These are phyloP conservation scores for Ophioderma brevispina DNA, from an alignment of 35 echinoderm and acorn worm species.

Conservation along the genomic window DNA sequence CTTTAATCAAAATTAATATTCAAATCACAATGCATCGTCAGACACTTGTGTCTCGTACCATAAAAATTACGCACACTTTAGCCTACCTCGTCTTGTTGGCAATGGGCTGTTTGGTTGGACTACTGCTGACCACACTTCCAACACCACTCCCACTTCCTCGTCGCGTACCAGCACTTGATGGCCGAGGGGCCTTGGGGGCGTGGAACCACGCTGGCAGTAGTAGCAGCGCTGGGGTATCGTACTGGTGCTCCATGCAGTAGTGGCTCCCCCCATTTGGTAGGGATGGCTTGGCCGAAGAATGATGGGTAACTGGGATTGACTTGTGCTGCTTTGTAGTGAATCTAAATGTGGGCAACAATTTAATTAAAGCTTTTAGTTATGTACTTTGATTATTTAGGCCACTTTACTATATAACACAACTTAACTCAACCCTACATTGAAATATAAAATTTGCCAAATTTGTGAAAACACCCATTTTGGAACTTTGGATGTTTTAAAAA, in stretches of 20 bases:
- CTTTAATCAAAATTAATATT: too few species aligned
- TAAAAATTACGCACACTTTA: too few species aligned
- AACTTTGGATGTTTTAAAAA: too few species aligned
- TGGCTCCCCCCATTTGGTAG: conserved; percentile 12
- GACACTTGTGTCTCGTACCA: too few species aligned
- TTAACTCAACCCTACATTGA: too few species aligned
- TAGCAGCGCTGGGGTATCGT: background rate
- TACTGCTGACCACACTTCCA: conserved; percentile 52
- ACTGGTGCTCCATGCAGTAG: conserved; percentile 39
- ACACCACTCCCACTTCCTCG: conserved; percentile 66
- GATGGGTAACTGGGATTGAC: conserved; percentile 49
- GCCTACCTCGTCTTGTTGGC: conserved; percentile 90
- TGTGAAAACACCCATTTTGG: too few species aligned
- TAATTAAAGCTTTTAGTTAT: too few species aligned
- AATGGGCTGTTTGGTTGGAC: conserved; percentile 80
- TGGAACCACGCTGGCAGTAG: conserved; percentile 65
- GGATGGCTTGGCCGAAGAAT: conserved; percentile 10
- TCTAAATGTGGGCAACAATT: too few species aligned
- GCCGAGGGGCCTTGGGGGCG: conserved; percentile 85
- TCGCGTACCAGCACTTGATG: conserved; percentile 83
- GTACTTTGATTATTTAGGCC: too few species aligned
- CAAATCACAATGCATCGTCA: too few species aligned
- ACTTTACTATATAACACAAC: too few species aligned
- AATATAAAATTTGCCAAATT: too few species aligned
- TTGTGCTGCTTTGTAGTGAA: conserved; percentile 9